These are phyloP conservation scores for Battus philenor DNA, from an alignment of 1,140 invertebrate species.

Conservation along the genomic window DNA sequence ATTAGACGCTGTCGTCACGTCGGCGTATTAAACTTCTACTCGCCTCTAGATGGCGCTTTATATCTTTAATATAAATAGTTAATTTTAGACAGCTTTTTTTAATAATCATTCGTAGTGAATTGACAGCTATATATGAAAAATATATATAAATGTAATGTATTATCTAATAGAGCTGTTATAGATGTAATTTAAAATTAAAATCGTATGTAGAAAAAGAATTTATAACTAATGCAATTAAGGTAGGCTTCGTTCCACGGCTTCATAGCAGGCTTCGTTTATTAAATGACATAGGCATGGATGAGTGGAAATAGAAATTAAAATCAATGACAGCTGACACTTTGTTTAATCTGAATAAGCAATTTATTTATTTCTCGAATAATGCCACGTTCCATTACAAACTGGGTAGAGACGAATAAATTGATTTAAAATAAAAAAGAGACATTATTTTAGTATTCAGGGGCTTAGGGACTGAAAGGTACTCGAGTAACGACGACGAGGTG, in stretches of 20 bases:
- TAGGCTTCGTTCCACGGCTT: slow-evolving; percentile 10
- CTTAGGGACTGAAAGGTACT: no score
- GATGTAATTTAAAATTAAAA: not conserved
- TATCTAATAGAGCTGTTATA: no score
- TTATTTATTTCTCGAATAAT: no score
- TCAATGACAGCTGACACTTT: no score
- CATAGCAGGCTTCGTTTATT: slow-evolving; percentile 6
- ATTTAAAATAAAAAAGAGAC: no score
- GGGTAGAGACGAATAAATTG: no score
- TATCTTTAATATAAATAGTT: not conserved
- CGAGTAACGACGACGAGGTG: no score
- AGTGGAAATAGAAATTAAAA: slow-evolving; percentile 1
- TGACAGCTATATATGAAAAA: not conserved
- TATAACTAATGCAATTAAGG: slow-evolving; percentile 8
- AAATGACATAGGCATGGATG: not conserved
- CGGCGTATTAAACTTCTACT: no score
- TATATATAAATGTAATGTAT: not conserved
- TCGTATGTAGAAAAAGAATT: slow-evolving; percentile 6
- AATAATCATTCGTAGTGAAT: not conserved
- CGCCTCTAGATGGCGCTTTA: slow-evolving; percentile 37
- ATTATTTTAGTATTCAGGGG: no score
- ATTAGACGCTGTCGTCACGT: no score
- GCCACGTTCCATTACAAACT: no score
- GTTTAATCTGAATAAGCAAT: no score
- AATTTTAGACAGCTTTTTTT: not conserved